Conservation (phyloP, 2,888 invertebrate species). For the Gortyna flavago region DNA sequence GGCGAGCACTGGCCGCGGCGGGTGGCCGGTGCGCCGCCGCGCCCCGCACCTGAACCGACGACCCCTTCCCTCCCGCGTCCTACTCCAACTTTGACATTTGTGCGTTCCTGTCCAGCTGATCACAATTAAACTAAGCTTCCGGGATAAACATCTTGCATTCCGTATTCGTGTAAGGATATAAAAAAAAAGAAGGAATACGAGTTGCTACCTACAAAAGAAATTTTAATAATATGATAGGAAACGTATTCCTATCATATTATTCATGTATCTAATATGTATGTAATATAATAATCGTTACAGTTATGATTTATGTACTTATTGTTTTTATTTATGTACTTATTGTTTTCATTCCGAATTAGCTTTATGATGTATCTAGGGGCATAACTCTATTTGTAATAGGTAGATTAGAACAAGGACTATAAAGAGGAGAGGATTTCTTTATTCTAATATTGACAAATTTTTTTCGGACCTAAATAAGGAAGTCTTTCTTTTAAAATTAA, state of each 20-base stretch:
- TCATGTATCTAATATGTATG: slow-evolving; percentile 6
- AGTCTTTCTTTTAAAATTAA: slow-evolving; percentile 24
- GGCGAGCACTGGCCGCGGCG: slow-evolving; percentile 85
- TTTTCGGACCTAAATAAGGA: neutral
- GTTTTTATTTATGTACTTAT: slow-evolving; percentile 4
- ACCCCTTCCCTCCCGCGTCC: slow-evolving; percentile 55
- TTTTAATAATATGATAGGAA: neutral
- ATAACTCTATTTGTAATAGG: neutral
- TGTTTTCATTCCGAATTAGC: neutral
- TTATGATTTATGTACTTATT: slow-evolving; percentile 20
- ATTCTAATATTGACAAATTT: slow-evolving; percentile 5
- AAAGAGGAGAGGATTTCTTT: neutral
- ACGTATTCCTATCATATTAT: slow-evolving; percentile 1
- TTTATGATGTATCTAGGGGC: neutral
- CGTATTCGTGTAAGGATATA: slow-evolving; percentile 15
- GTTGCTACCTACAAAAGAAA: slow-evolving; percentile 8
- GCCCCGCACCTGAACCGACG: slow-evolving; percentile 61
- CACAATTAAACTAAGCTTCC: slow-evolving; percentile 65
- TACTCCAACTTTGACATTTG: slow-evolving; percentile 69
- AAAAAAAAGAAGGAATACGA: slow-evolving; percentile 32
- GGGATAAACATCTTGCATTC: slow-evolving; percentile 42
- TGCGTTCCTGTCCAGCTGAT: slow-evolving; percentile 71
- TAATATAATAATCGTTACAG: slow-evolving; percentile 6
- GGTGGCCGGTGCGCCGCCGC: slow-evolving; percentile 69
- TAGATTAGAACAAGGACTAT: neutral